A percentile compares a stretch with the other conserved stretches of the same genome.
Evolutionary conservation across 2,888 invertebrate species (phyloP).

Genomic region (Dyspetes luteomarginatus): DNA sequence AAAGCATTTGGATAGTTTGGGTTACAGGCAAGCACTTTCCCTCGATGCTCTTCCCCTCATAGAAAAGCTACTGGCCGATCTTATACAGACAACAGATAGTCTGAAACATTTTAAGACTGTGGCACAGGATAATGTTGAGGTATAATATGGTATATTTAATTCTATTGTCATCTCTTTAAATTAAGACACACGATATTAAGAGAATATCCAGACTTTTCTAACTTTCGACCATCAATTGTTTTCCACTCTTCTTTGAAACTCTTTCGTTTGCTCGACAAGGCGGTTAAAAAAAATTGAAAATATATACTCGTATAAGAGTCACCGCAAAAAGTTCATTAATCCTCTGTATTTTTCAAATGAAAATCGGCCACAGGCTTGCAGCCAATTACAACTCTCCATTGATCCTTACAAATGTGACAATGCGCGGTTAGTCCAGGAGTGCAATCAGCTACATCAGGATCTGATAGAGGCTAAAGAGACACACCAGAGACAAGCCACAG

Average conservation of each 20-base stretch:
- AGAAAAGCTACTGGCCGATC: slow-evolving; percentile 91
- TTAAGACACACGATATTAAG: neutral
- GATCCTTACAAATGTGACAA: slow-evolving; percentile 94
- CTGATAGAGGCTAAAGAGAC: slow-evolving; percentile 88
- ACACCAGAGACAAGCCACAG: slow-evolving; percentile 85
- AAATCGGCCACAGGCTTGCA: slow-evolving; percentile 85
- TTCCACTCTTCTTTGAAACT: slow-evolving; percentile 5
- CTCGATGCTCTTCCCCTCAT: slow-evolving; percentile 92
- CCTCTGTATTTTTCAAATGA: neutral
- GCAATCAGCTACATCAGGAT: slow-evolving; percentile 89
- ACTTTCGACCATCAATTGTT: slow-evolving; percentile 24
- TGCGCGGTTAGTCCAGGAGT: slow-evolving; percentile 89
- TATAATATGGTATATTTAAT: slow-evolving; percentile 74
- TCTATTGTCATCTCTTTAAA: neutral
- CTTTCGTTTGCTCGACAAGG: neutral
- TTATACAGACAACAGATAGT: slow-evolving; percentile 94
- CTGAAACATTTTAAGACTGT: slow-evolving; percentile 92
- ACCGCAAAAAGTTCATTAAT: slow-evolving; percentile 27
- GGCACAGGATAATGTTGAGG: slow-evolving; percentile 88
- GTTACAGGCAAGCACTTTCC: slow-evolving; percentile 91
- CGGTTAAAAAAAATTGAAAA: slow-evolving; percentile 17
- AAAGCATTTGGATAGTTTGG: slow-evolving; percentile 91
- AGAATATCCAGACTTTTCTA: neutral
- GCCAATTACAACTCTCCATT: slow-evolving; percentile 88
- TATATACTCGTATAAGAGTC: slow-evolving; percentile 12